phyloP scores from a whole-genome alignment of 2,797 vertebrate species.

The Falco cherrug region DNA sequence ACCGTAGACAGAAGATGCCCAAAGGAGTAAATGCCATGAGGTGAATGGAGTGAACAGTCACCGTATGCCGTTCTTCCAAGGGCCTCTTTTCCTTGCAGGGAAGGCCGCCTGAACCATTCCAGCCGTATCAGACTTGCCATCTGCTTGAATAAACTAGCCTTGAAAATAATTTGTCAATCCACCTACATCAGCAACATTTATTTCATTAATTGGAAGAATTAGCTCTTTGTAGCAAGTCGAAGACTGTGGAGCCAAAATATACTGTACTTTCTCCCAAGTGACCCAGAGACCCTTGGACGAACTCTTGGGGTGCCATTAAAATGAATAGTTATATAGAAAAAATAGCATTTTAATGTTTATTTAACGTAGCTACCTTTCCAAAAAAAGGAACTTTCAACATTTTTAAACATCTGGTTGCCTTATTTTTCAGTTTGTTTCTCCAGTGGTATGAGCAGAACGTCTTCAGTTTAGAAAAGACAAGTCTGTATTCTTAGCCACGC shows the following conservation, averaged over 20 bases:
- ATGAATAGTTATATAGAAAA: constrained; percentile 77
- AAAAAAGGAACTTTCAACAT: constrained; percentile 67
- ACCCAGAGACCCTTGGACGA: constrained; percentile 80
- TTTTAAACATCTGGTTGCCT: constrained; percentile 78
- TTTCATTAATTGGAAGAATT: constrained; percentile 82
- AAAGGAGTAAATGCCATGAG: not conserved
- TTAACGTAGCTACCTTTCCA: constrained; percentile 69
- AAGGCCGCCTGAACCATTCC: constrained; percentile 21
- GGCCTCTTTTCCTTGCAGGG: not conserved
- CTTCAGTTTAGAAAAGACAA: constrained; percentile 54
- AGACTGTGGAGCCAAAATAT: constrained; percentile 74
- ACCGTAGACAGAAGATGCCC: not conserved
- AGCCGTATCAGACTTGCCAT: constrained; percentile 32
- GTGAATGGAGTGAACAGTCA: constrained; percentile 15
- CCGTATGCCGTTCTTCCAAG: not conserved
- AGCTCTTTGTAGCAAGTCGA: constrained; percentile 74
- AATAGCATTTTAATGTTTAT: constrained; percentile 75
- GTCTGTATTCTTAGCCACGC: constrained; percentile 20
- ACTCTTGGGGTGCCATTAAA: constrained; percentile 78
- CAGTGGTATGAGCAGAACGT: constrained; percentile 40
- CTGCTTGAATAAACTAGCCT: constrained; percentile 49
- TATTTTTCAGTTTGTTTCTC: constrained; percentile 67
- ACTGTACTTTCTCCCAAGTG: constrained; percentile 73
- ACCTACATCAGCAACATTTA: constrained; percentile 66
- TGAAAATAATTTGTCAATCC: constrained; percentile 73